Base-by-base conservation (phyloP, 2,797 vertebrate species). In the Taeniopygia guttata region DNA sequence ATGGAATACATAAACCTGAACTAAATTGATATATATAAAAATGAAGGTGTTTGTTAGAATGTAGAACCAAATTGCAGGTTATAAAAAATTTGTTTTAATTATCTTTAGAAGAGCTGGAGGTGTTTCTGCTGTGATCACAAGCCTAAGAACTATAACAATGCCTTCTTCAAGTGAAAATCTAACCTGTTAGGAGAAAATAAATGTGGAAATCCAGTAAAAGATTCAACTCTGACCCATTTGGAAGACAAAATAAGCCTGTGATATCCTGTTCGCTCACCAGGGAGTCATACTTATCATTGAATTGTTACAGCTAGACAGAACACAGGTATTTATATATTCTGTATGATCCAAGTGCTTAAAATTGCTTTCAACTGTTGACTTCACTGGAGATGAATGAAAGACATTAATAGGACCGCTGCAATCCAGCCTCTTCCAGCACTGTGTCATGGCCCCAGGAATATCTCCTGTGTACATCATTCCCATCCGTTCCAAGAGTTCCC, bases 321-420 rank as follows among this genome's bases (percentile, higher is more conserved):
- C 67, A 51, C 69, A 92, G 90, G 94, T 96, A 95, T 94, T 96
- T 95, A 92, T 86, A 89, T 74, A 92, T 90, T 81, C 79, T 94
- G 72, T 88, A 93, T 87, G 89, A 93, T 95, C 85, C 85, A 94
- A 94, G 75, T 29, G 72, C 66, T 69, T 95, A 94, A 94, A 93
- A 92, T 87, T 90, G 73, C 85, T 96, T 85, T 94, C 3, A 8
- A 93, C 89, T 94, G 89, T 86, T 93, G 95, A 92, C 83, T 95
- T 95, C 66, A 87, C 83, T 6, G 6, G 75, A 94, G 82, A 92
- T 89, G 89, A 95, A 95, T 84, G 85, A 81, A 85, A 87, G 85
- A 89, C 92, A 89, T 93, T 62, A 84, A 92, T 22, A 87, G 64
- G 89, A 63, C 46, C 0, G 0, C 75, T 80, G 70, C 9, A 22